Conservation (phyloP, 2,797 vertebrate genomes). For the Bradypodion pumilum region DNA sequence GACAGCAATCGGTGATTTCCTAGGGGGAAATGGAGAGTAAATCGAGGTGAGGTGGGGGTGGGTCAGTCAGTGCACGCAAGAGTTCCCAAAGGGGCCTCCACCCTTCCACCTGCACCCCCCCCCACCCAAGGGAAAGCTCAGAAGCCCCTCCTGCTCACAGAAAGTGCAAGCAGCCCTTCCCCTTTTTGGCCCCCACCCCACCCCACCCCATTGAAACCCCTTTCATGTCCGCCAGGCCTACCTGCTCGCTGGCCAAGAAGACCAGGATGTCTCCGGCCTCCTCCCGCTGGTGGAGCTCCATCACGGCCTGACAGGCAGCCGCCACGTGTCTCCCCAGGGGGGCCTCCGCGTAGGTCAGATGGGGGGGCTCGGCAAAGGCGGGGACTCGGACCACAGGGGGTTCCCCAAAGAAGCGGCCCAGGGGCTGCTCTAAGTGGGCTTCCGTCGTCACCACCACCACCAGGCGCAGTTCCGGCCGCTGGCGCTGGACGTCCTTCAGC, state of each 20-base stretch:
- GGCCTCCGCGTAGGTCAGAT: slow-evolving; percentile 79
- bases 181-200: not conserved
- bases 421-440: slow-evolving; percentile 75
- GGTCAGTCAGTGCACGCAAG: too few relatives aligned
- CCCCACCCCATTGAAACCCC: too few relatives aligned
- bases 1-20: slow-evolving; percentile 82
- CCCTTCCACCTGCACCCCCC: not conserved
- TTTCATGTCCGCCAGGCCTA: slow-evolving; percentile 53
- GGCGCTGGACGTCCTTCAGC: slow-evolving; percentile 85
- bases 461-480: slow-evolving; percentile 82
- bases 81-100: accelerated
- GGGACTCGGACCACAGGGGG: slow-evolving; percentile 78
- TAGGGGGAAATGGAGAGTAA: slow-evolving; percentile 52
- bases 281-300: slow-evolving; percentile 85
- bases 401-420: slow-evolving; percentile 81
- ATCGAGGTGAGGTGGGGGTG: accelerated
- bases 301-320: slow-evolving; percentile 85
- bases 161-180: not conserved
- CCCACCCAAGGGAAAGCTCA: not conserved
- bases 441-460: slow-evolving; percentile 92
- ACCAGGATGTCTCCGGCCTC: slow-evolving; percentile 86
- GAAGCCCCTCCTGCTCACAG: not conserved
- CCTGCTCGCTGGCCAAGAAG: slow-evolving; percentile 91
- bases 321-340: slow-evolving; percentile 67
- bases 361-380: slow-evolving; percentile 18